Conservation (phyloP, 1,140 invertebrate species). For the Drosophila rhopaloa region DNA sequence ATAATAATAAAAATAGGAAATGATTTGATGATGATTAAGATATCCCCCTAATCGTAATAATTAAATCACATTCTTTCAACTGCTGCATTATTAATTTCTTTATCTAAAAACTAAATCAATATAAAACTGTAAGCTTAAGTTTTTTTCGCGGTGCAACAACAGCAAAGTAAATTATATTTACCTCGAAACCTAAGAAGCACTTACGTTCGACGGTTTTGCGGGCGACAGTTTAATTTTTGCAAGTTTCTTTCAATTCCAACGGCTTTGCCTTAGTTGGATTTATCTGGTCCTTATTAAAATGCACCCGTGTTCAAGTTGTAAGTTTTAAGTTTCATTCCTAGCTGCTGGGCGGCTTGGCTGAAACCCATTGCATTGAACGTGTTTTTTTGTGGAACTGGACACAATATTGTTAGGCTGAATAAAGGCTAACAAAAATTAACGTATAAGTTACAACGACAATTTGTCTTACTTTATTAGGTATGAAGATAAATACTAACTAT, state of each 20-base stretch:
- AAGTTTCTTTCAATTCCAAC: constrained; percentile 31
- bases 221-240: constrained; percentile 59
- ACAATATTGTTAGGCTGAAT: background rate
- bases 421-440: background rate
- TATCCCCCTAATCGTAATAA: too few relatives aligned
- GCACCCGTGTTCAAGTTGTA: constrained; percentile 20
- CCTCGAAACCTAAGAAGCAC: constrained; percentile 60
- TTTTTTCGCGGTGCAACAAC: constrained; percentile 7
- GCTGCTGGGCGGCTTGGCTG: constrained; percentile 33
- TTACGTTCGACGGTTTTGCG: constrained; percentile 55
- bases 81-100: too few relatives aligned
- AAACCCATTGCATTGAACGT: constrained; percentile 67
- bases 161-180: constrained; percentile 64
- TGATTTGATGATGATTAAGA: too few relatives aligned
- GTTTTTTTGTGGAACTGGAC: constrained; percentile 45
- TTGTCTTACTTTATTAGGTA: too few relatives aligned
- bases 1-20: too few relatives aligned
- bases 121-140: too few relatives aligned
- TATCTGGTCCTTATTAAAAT: constrained; percentile 42
- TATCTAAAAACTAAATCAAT: too few relatives aligned
- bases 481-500: too few relatives aligned
- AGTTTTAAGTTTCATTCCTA: constrained; percentile 64
- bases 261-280: constrained; percentile 26
- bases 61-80: too few relatives aligned
- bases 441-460: too few relatives aligned